These are phyloP conservation scores for Drosophila pallidifrons DNA, from an alignment of 1,140 invertebrate species.

Conservation along the genomic window DNA sequence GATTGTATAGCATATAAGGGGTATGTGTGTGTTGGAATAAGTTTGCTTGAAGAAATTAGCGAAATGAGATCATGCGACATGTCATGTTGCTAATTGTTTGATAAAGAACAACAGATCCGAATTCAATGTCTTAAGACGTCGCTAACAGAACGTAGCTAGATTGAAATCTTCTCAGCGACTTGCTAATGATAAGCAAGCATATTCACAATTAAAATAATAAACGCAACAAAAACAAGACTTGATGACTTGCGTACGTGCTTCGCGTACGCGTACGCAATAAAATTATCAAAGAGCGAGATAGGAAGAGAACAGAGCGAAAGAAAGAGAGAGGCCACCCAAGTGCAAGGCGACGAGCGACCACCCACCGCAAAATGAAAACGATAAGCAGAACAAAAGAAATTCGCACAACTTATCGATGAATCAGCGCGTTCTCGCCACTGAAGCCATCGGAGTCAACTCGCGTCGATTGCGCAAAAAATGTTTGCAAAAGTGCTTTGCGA, in stretches of 20 bases:
- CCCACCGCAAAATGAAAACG: slow-evolving; percentile 41
- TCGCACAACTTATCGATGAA: slow-evolving; percentile 53
- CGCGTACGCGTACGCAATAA: slow-evolving; percentile 66
- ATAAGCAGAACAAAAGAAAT: slow-evolving; percentile 49
- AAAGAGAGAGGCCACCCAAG: slow-evolving; percentile 43
- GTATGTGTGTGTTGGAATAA: slow-evolving; percentile 10
- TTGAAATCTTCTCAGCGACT: slow-evolving; percentile 43
- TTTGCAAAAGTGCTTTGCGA: slow-evolving; percentile 13
- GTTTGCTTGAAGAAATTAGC: slow-evolving; percentile 24
- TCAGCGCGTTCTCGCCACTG: slow-evolving; percentile 37
- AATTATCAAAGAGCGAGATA: background rate
- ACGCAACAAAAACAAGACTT: slow-evolving; percentile 9
- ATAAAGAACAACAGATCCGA: slow-evolving; percentile 60
- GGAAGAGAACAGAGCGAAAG: background rate
- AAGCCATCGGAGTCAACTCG: slow-evolving; percentile 29
- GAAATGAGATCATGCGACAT: slow-evolving; percentile 52
- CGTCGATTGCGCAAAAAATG: slow-evolving; percentile 19
- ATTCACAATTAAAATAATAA: slow-evolving; percentile 32
- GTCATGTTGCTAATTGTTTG: slow-evolving; percentile 62
- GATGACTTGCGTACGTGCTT: slow-evolving; percentile 48
- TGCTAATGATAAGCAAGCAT: slow-evolving; percentile 47
- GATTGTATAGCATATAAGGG: background rate
- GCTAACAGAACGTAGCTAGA: slow-evolving; percentile 23
- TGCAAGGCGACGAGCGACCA: slow-evolving; percentile 25
- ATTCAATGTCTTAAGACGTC: slow-evolving; percentile 35